Conservation (phyloP, 2,888 invertebrate species). For the Gymnocheta viridis region DNA sequence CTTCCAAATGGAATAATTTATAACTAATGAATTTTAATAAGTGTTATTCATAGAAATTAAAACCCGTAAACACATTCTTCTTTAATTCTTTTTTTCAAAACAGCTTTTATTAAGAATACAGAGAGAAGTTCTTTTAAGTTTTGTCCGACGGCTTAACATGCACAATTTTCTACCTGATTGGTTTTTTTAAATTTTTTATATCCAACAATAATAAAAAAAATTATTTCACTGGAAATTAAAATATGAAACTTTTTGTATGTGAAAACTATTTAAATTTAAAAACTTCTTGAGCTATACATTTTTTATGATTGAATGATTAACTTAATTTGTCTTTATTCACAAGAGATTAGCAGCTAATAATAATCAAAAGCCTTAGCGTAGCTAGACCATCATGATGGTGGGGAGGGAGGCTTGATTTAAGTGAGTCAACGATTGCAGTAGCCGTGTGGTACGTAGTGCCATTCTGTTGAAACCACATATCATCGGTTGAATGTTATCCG, state of each 20-base stretch:
- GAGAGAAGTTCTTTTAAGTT: not conserved
- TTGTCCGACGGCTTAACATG: slow-evolving; percentile 40
- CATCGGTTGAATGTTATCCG: no score
- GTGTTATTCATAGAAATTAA: no score
- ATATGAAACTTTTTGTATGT: slow-evolving; percentile 47
- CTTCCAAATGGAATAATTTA: no score
- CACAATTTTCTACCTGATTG: slow-evolving; percentile 57
- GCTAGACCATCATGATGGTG: no score
- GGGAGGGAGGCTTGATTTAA: no score
- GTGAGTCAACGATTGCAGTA: no score
- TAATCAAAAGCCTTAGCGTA: no score
- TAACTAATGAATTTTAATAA: no score
- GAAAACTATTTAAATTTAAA: not conserved
- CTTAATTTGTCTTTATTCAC: not conserved
- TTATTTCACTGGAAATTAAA: slow-evolving; percentile 53
- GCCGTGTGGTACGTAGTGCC: no score
- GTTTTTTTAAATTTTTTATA: slow-evolving; percentile 1
- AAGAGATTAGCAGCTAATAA: not conserved
- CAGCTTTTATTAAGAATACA: not conserved
- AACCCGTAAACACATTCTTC: no score
- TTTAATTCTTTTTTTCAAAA: not conserved
- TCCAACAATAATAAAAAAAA: not conserved
- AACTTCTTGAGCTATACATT: not conserved
- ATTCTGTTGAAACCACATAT: no score
- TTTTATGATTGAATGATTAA: slow-evolving; percentile 56